Evolutionary conservation across 2,888 invertebrate species (phyloP).

Genomic region (Schizaphis graminum): DNA sequence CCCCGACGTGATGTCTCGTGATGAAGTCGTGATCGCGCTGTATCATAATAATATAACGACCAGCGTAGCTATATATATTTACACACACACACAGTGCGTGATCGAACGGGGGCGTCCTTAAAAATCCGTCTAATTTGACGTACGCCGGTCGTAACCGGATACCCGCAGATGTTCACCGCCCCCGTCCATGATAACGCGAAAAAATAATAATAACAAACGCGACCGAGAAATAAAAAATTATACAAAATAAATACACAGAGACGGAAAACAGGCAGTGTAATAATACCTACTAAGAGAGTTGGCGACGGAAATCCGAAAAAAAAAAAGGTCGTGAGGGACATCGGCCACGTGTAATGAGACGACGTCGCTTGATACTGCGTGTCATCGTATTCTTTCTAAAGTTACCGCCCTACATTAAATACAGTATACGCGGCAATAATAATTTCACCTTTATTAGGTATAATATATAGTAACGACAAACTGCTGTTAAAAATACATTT

Average conservation of each 20-base stretch:
- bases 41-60: conserved; percentile 9
- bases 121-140: conserved; percentile 60
- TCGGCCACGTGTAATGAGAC: background rate
- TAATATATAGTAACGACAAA: background rate
- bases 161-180: conserved; percentile 54
- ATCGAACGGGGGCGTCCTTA: conserved; percentile 27
- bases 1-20: background rate
- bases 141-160: conserved; percentile 54
- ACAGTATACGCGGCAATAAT: background rate
- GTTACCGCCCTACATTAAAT: background rate
- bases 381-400: background rate
- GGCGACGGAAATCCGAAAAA: background rate
- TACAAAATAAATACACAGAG: background rate
- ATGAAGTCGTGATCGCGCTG: background rate
- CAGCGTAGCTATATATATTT: background rate
- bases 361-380: background rate
- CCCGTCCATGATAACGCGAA: conserved; percentile 3
- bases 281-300: background rate
- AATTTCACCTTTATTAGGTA: background rate
- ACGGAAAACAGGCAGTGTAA: background rate
- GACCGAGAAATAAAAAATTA: conserved; percentile 17
- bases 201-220: conserved; percentile 43
- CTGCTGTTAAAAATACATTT: background rate
- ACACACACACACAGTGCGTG: background rate
- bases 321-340: background rate